phyloP scores from a whole-genome alignment of 2,888 invertebrate genomes.

The Pantelozetes paolii region DNA sequence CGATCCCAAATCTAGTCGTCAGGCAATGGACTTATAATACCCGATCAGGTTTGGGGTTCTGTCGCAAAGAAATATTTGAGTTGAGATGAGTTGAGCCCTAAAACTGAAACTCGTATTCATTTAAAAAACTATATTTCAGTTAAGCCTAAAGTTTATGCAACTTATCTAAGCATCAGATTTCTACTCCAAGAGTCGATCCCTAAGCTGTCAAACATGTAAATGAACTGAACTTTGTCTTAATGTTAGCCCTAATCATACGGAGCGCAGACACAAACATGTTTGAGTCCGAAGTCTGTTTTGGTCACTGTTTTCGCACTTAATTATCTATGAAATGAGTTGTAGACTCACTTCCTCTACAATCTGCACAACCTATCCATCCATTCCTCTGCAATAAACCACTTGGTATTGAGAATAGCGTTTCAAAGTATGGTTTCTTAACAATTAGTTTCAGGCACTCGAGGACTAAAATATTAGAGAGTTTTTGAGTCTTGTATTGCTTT shows the following conservation, averaged over 20 bases:
- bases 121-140: background rate
- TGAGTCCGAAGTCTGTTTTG: constrained; percentile 4
- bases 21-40: constrained; percentile 22
- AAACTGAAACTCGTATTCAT: background rate
- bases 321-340: background rate
- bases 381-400: background rate
- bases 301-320: constrained; percentile 15
- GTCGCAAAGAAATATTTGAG: background rate
- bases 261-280: constrained; percentile 6
- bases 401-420: background rate
- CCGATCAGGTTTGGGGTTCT: constrained; percentile 5
- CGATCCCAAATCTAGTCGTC: constrained; percentile 18
- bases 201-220: background rate
- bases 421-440: background rate
- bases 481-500: constrained; percentile 1
- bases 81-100: background rate
- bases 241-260: background rate
- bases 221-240: constrained; percentile 10
- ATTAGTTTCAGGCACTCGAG: constrained; percentile 14
- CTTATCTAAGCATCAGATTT: constrained; percentile 7
- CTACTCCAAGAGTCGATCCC: background rate
- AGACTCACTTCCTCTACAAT: background rate
- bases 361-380: background rate
- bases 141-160: background rate
- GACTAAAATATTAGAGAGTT: background rate